These are phyloP conservation scores for Acipenser oxyrinchus DNA, from an alignment of 2,797 vertebrate genomes.

Conservation along the genomic window DNA sequence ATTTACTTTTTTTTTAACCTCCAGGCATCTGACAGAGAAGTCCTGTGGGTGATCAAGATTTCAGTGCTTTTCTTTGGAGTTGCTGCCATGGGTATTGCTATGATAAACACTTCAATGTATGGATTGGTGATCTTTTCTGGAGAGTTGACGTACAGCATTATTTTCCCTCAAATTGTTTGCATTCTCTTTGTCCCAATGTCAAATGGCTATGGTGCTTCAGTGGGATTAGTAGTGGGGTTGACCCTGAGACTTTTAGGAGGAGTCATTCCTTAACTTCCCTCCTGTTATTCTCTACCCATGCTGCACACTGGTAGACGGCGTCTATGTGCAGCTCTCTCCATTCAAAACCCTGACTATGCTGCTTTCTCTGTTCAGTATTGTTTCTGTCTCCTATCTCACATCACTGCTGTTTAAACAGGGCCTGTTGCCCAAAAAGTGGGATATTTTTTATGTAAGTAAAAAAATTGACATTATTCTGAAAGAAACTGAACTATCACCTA, in stretches of 20 bases:
- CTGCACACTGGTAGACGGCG: constrained; percentile 37
- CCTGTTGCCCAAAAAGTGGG: constrained; percentile 53
- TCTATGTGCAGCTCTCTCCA: constrained; percentile 53
- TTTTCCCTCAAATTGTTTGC: constrained; percentile 72
- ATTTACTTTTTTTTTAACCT: constrained; percentile 15
- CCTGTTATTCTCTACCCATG: constrained; percentile 44
- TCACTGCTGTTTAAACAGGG: constrained; percentile 56
- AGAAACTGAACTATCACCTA: too few relatives aligned
- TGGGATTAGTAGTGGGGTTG: constrained; percentile 48
- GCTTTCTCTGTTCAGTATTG: constrained; percentile 34
- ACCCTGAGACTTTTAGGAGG: constrained; percentile 51
- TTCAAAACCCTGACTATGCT: constrained; percentile 56
- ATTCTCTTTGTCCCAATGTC: constrained; percentile 59
- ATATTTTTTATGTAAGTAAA: constrained; percentile 48
- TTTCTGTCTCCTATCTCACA: constrained; percentile 47
- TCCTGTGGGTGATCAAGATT: constrained; percentile 62
- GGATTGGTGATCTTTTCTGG: constrained; percentile 68
- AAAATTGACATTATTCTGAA: too few relatives aligned
- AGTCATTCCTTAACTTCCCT: constrained; percentile 45
- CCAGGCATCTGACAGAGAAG: constrained; percentile 65
- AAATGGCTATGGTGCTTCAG: constrained; percentile 57
- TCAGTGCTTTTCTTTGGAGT: constrained; percentile 59
- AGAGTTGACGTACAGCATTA: constrained; percentile 67
- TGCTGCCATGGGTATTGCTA: constrained; percentile 51
- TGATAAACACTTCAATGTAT: constrained; percentile 53